Evolutionary conservation across 2,888 invertebrate species (phyloP), one percentile per base, ranked within the genome.

Genomic region (Lysandra bellargus): DNA sequence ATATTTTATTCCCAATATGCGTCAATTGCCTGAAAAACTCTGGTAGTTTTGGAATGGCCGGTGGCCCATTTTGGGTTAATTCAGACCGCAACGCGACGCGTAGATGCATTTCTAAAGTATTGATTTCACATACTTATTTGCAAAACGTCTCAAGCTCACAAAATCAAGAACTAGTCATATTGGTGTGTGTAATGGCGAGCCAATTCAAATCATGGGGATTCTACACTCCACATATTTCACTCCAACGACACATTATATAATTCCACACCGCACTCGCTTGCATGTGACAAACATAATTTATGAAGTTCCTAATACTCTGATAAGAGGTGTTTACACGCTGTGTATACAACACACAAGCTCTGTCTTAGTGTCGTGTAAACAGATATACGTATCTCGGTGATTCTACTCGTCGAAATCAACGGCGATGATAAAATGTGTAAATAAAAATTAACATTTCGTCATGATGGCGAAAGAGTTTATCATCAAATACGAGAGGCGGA

Each of bases 251-350:
- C n/a, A 23, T 76, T 76, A 76, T 17, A 76, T 76, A 80, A 80
- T 81, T 81, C 80, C 81, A 83, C 81, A 82, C 80, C 79, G 79
- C 85, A 91, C 90, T 92, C 89, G 88, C 88, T 89, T 85, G 88
- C 88, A 89, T 84, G 86, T 94, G 94, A 94, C 94, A 94, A 94
- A 94, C 94, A 92, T 91, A 92, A 94, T 94, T 94, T 94, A 94
- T 94, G 94, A 93, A 93, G 94, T 92, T 91, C 91, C 90, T 93
- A 93, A 94, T 93, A 91, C 90, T 87, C 82, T 91, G 94, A 94
- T 94, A 94, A 94, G 90, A 88, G 83, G 88, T 93, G 91, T 94
- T 94, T 94, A 93, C 94, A 90, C 90, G 90, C 90, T 84, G 88
- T 87, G 89, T 88, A 91, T 87, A 92, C 93, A 92, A 90, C 90